phyloP scores from a whole-genome alignment of 2,888 invertebrate genomes.

The Priocnemis perturbator region DNA sequence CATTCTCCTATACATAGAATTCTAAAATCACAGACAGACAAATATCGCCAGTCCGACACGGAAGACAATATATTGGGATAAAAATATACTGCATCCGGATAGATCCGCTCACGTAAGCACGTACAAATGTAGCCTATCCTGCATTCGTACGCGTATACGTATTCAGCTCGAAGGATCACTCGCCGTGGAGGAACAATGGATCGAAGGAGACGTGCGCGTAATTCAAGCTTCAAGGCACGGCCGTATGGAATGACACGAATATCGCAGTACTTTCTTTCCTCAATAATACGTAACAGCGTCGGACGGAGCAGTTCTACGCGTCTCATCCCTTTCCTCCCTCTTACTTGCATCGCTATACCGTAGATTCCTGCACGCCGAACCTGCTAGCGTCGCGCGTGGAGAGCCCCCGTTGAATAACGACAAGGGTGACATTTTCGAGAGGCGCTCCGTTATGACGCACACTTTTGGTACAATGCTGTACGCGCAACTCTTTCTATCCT shows the following conservation, averaged over 20 bases:
- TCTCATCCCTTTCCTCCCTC: background rate
- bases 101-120: background rate
- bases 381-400: too few relatives aligned
- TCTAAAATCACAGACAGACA: too few relatives aligned
- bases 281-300: constrained; percentile 20
- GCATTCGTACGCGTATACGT: constrained; percentile 8
- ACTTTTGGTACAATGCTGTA: background rate
- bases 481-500: background rate
- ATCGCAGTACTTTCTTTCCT: constrained; percentile 15
- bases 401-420: background rate
- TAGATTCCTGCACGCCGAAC: background rate
- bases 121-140: constrained; percentile 8
- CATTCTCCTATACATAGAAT: too few relatives aligned
- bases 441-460: background rate
- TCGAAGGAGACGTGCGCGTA: background rate
- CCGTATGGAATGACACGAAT: background rate
- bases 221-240: constrained; percentile 7
- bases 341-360: background rate
- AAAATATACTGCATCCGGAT: constrained; percentile 13
- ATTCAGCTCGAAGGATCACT: constrained; percentile 16
- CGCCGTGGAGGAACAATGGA: constrained; percentile 19
- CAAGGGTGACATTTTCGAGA: background rate
- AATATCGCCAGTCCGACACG: constrained; percentile 13
- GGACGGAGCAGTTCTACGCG: constrained; percentile 2
- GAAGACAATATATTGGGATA: constrained; percentile 21